Base-by-base conservation (phyloP, 2,888 invertebrate genomes). In the Colostygia pectinataria region DNA sequence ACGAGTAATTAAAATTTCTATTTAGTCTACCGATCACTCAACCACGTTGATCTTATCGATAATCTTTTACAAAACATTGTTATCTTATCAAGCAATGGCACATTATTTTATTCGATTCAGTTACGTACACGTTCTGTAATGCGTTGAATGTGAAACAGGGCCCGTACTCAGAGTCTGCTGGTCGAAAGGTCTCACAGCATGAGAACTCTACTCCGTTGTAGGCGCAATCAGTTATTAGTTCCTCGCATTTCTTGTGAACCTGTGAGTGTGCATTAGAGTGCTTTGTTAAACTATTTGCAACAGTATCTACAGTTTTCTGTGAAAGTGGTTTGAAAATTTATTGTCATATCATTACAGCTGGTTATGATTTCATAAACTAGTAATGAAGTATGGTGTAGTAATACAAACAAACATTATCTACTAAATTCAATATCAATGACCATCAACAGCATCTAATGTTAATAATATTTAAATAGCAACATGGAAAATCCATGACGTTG, bases 121-220 rank as follows among this genome's bases (percentile, higher is more conserved):
- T 55, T 20, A 54, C 61, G 15, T 74, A 91, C 91, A 71, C 76
- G 59, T 78, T 79, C 60, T 92, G 92, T 45, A 87, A 68, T 6
- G 90, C 90, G 69, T 92, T 92, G 55, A 92, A 84, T n/a, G 84
- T 80, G 61, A 77, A 92, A 58, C 92, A 92, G 29, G 76, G 66
- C 10, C 92, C 92, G 50, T 84, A 68, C 59, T 92, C 91, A 0
- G 91, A 91, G 43, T 91, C 86, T 0, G 91, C 78, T 1, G 55
- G 49, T 5, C 66, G 69, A 60, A 92, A 92, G 49, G 80, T 77
- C 20, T 80, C 57, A 55, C 92, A 92, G 66, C 92, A 92, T 59
- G 91, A 69, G 48, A 92, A 90, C 27, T 63, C 55, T 20, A 66
- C 50, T 0, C 76, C 69, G 53, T 89, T 89, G 80, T 91, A 92